Evolutionary conservation across 2,888 invertebrate species (phyloP).

Genomic region (Leptinotarsa peninsularis): DNA sequence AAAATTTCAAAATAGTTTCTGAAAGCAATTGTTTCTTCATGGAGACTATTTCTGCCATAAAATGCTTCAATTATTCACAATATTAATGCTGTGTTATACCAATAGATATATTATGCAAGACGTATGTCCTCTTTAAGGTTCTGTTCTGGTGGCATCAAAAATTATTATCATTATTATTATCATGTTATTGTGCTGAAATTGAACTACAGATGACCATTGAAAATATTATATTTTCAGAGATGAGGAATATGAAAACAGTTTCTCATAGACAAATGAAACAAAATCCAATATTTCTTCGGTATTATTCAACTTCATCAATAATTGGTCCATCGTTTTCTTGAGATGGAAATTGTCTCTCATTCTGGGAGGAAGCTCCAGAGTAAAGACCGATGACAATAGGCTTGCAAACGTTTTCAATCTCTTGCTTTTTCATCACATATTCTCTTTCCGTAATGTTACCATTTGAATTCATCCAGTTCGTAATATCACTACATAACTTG

Average conservation of each 20-base stretch:
- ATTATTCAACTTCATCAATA: slow-evolving; percentile 59
- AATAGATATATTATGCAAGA: no score
- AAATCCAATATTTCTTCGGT: neutral
- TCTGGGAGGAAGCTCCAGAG: slow-evolving; percentile 36
- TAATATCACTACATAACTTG: slow-evolving; percentile 69
- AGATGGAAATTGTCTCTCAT: slow-evolving; percentile 52
- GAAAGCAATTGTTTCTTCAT: no score
- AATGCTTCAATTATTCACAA: no score
- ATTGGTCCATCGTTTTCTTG: slow-evolving; percentile 51
- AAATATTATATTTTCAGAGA: neutral
- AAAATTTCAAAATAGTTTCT: no score
- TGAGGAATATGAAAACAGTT: neutral
- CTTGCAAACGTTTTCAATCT: slow-evolving; percentile 71
- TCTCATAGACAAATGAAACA: neutral
- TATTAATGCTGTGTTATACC: no score
- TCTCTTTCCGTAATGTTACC: slow-evolving; percentile 73
- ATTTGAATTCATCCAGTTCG: slow-evolving; percentile 75
- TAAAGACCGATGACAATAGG: slow-evolving; percentile 68
- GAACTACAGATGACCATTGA: no score
- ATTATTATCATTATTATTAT: no score
- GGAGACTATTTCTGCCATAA: no score
- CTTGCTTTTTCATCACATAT: slow-evolving; percentile 71
- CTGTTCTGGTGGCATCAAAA: no score
- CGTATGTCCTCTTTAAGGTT: no score
- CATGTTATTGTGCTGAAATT: no score